Base-by-base conservation (phyloP, 2,888 invertebrate species). In the Andrena hattorfiana region DNA sequence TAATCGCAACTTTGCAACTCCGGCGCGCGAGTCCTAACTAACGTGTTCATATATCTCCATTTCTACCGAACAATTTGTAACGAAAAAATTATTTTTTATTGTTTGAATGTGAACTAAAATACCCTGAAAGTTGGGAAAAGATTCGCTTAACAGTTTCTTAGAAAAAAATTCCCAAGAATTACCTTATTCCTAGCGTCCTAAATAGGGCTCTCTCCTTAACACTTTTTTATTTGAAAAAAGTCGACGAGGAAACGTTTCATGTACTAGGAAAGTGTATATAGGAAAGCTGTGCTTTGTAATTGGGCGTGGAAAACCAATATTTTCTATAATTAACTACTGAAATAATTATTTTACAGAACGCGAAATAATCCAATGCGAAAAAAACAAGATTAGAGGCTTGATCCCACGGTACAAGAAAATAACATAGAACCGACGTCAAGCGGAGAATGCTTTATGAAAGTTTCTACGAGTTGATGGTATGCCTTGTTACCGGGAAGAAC, bases 401-500 rank as follows among this genome's bases (percentile, higher is more conserved):
- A 85, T 88, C 89, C 86, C 48, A 79, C 81, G 88, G 86, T 20
- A 28, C 67, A 13, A 23, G 30, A 20, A 35, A 69, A 70, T 49
- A 89, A 51, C 83, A 64, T 70, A 59, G 68, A 42, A 66, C 13
- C 28, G 23, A 30, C 56, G 49, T 66, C 71, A 68, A 56, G 78
- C 28, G 74, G 72, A 69, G 79, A 70, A 69, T 84, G 84, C 73
- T 89, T 85, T 84, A 85, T 77, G 87, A 76, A 84, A 76, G 73
- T 60, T 74, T 54, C 49, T 51, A 51, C 51, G 68, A 74, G 86
- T 77, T 92, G 92, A 93, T 93, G 91, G 90, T 92, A 93, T 91
- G 91, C 91, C 93, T 93, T 93, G 93, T 93, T 93, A 93, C 92
- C 92, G 92, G 89, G 91, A 85, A 89, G 89, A 85, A 85, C 86